Evolutionary conservation across 2,888 invertebrate species (phyloP), one percentile per base, ranked within the genome.

Genomic region (Drosophila basisetae): DNA sequence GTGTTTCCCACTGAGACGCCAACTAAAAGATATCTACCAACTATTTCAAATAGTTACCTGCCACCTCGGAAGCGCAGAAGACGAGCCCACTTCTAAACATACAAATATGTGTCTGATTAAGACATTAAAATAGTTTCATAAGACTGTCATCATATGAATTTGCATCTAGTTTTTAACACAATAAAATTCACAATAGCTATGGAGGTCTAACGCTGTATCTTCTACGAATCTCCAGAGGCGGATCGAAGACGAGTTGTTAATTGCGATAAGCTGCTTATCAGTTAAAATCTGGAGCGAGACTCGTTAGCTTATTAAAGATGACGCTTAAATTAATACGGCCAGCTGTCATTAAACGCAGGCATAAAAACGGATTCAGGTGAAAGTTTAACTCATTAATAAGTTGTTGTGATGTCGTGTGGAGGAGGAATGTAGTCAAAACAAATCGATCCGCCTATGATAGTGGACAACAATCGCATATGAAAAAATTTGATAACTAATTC

Each of bases 401-500:
- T 37, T 64, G 61, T 25, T 55, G 60, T 52, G 43, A 35, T 11
- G 31, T 33, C 28, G n/a, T n/a, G 47, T n/a, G 50, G 16, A 50
- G 25, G 7, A 41, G 56, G 30, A 60, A 35, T 54, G 39, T 47
- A 41, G 54, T 25, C 77, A 54, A 56, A 83, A 85, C 64, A 82
- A 85, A 85, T 88, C 69, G 68, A 47, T 56, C 11, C 41, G 65
- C 31, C 73, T 83, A 82, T 76, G 61, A 52, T 37, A 59, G 67
- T 30, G 31, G 76, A 86, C 82, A 82, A 64, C 70, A 85, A 69
- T 71, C 18, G 79, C 53, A 78, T 80, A 68, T 81, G 80, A 78
- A 83, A 82, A 70, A 84, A 84, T 82, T 74, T 75, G 59, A 76
- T 89, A 84, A 85, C 82, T 86, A 86, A 85, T 89, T 86, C 86